Base-by-base conservation (phyloP, 2,113 vertebrate genomes). In the Hucho hucho region DNA sequence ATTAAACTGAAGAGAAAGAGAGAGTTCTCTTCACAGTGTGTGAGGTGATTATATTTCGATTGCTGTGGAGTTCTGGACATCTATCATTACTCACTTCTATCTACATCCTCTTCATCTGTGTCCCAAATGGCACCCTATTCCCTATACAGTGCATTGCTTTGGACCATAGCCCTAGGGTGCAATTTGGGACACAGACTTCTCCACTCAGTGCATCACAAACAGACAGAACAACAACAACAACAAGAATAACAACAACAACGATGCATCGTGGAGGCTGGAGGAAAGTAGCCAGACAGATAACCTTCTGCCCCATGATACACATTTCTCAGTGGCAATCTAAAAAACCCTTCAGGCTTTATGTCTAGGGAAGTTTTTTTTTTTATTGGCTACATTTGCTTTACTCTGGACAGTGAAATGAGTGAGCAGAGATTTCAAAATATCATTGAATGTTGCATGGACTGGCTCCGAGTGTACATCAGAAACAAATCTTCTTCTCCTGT, bases 311-410 rank as follows among this genome's bases (percentile, higher is more conserved):
- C 75, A 76, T 46, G 63, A 29, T 79, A 73, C 74, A 76, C 81
- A 79, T 84, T 89, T 87, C 73, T 80, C 64, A 24, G 28, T 49
- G 67, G 77, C 67, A 79, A 81, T 87, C 69, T 77, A 25, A 83
- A 77, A 73, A 12, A 0, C 22, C 73, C 84, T 22, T 11, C 28
- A 77, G 86, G 74, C 53, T 49, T 26, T 47, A 26, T 53, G 43
- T 46, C 5, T 74, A 76, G 70, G 75, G 79, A 69, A 53, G 14
- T 18, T 0, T 74, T 80, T 37, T 37, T 32, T 64, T 75, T 61
- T 58, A 46, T 63, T 18, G 43, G 56, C 24, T 22, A 37, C 64
- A 69, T 70, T 79, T 75, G 63, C 68, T 61, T 75, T 71, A 69
- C 47, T 18, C 49, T 53, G 49, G 49, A 18, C 16, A 53, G 49